A percentile compares a stretch with the other conserved stretches of the same genome.
Conservation (phyloP, 1,140 invertebrate genomes). For the Chelonus insularis region DNA sequence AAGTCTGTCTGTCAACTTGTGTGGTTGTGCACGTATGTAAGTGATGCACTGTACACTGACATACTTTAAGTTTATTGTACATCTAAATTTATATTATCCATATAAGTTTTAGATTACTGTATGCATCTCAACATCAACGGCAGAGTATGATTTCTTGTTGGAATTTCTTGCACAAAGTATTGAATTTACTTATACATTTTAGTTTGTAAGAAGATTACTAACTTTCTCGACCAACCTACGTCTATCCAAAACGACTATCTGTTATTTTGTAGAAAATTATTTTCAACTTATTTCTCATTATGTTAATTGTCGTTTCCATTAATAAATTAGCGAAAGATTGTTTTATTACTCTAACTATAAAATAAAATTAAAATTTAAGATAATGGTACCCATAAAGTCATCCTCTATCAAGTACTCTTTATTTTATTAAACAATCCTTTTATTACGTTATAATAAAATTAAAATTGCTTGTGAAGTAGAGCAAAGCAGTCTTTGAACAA, state of each 20-base stretch:
- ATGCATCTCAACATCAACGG: neutral
- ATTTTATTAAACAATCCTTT: too few relatives aligned
- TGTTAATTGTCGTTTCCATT: neutral
- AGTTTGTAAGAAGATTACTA: constrained; percentile 35
- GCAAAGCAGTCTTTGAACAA: too few relatives aligned
- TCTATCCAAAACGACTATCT: neutral
- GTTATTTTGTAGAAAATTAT: neutral
- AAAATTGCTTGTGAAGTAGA: too few relatives aligned
- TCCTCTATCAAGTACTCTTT: too few relatives aligned
- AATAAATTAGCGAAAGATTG: neutral
- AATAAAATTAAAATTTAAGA: neutral
- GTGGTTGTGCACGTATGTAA: neutral
- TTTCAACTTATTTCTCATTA: neutral
- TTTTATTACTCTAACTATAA: neutral
- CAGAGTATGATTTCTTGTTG: constrained; percentile 6
- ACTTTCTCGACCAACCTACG: constrained; percentile 10
- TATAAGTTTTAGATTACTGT: neutral
- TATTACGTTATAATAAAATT: too few relatives aligned
- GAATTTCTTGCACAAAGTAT: constrained; percentile 33
- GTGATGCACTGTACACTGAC: too few relatives aligned
- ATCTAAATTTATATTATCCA: neutral
- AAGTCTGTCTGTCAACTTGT: too few relatives aligned
- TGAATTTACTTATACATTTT: constrained; percentile 48
- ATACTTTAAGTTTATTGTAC: neutral
- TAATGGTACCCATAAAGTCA: too few relatives aligned